These are phyloP conservation scores for Diplazon laetatorius DNA, from an alignment of 2,888 invertebrate species.

Conservation along the genomic window DNA sequence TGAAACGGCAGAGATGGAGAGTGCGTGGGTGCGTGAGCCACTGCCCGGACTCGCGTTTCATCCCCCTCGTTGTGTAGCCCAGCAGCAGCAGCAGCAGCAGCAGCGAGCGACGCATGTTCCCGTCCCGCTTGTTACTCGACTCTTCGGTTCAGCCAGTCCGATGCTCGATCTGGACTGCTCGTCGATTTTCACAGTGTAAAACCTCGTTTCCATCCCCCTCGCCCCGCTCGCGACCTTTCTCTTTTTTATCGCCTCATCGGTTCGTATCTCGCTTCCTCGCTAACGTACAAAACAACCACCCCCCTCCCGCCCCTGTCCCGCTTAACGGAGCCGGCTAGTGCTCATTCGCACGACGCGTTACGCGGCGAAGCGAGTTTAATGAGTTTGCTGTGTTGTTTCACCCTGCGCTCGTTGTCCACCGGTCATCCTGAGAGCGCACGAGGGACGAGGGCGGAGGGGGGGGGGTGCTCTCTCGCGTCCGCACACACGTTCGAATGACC, in stretches of 20 bases:
- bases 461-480: slow-evolving; percentile 31
- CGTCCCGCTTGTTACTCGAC: slow-evolving; percentile 43
- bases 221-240: slow-evolving; percentile 1
- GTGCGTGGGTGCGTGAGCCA: slow-evolving; percentile 23
- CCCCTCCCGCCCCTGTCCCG: slow-evolving; percentile 21
- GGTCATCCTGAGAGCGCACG: too few relatives aligned
- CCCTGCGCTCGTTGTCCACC: slow-evolving; percentile 30
- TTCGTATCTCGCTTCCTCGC: slow-evolving; percentile 24
- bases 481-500: slow-evolving; percentile 33
- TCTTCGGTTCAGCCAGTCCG: not conserved
- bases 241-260: slow-evolving; percentile 27
- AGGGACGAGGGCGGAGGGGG: too few relatives aligned
- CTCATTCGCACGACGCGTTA: slow-evolving; percentile 57
- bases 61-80: slow-evolving; percentile 4
- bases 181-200: slow-evolving; percentile 57
- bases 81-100: not conserved
- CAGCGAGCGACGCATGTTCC: slow-evolving; percentile 36
- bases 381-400: slow-evolving; percentile 64
- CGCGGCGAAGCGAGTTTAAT: slow-evolving; percentile 63
- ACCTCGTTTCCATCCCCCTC: slow-evolving; percentile 40
- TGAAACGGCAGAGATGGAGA: not conserved
- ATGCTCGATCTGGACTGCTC: slow-evolving; percentile 17
- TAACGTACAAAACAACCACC: too few relatives aligned
- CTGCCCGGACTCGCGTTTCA: slow-evolving; percentile 38
- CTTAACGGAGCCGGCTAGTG: slow-evolving; percentile 28